A percentile compares a stretch with the other conserved stretches of the same genome.
Conservation (phyloP, 2,797 vertebrate species). For the Alca torda region DNA sequence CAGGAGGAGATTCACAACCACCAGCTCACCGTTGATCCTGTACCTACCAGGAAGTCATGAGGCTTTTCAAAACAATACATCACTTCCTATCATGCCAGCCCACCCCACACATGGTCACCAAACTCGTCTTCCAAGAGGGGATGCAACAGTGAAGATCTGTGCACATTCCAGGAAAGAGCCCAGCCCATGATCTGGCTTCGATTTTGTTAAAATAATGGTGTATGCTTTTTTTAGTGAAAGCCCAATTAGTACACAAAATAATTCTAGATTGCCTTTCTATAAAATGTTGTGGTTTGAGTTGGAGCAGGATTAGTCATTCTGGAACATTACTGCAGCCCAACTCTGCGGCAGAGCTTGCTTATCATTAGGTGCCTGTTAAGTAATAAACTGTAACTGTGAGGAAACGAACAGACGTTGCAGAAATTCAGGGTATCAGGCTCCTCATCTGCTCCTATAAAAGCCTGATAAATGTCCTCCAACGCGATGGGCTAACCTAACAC, state of each 20-base stretch:
- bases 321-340: neutral
- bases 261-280: neutral
- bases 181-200: neutral
- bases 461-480: accelerated
- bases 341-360: neutral
- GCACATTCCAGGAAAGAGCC: neutral
- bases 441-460: neutral
- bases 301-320: neutral
- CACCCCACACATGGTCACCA: neutral
- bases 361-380: neutral
- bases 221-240: neutral
- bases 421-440: neutral
- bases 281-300: neutral
- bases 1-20: neutral
- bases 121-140: neutral
- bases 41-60: neutral
- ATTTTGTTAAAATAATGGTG: neutral
- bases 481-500: neutral
- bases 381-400: neutral
- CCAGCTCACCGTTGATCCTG: neutral
- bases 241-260: neutral
- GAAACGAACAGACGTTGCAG: neutral
- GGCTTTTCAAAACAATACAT: neutral
- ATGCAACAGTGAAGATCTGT: neutral
- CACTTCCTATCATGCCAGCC: neutral